Conservation (phyloP, 2,888 invertebrate genomes). For the Tetanocera ferruginea region DNA sequence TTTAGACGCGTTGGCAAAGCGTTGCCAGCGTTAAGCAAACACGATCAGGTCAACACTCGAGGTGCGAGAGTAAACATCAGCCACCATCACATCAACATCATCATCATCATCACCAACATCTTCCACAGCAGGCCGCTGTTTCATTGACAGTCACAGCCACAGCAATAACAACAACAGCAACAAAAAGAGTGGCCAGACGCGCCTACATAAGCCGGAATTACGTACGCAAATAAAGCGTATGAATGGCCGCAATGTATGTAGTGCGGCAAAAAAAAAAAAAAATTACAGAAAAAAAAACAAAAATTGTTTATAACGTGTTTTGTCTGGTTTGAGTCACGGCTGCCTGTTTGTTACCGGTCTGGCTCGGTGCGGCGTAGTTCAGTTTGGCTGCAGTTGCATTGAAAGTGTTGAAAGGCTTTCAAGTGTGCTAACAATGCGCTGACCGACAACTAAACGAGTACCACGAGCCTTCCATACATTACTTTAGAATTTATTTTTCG, state of each 20-base stretch:
- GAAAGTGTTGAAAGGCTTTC: constrained; percentile 15
- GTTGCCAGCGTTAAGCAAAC: constrained; percentile 38
- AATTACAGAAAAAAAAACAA: neutral
- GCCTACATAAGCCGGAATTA: constrained; percentile 21
- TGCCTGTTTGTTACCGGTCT: neutral
- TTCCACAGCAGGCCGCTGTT: neutral
- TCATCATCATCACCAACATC: constrained; percentile 10
- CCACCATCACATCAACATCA: constrained; percentile 22
- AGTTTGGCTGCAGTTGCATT: neutral
- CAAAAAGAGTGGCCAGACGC: neutral
- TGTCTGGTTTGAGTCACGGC: neutral
- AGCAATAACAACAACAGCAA: neutral
- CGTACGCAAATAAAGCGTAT: constrained; percentile 25
- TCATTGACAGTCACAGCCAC: constrained; percentile 3
- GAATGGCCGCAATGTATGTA: constrained; percentile 11
- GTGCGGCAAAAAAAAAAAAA: neutral
- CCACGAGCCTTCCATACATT: too few relatives aligned
- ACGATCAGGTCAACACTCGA: constrained; percentile 60
- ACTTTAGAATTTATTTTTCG: neutral
- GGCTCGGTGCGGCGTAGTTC: neutral
- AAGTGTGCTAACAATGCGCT: too few relatives aligned
- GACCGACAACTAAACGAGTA: too few relatives aligned
- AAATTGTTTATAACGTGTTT: neutral
- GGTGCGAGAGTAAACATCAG: constrained; percentile 59
- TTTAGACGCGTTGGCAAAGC: neutral